These are phyloP conservation scores for Cuculus canorus DNA, from an alignment of 2,797 vertebrate genomes.

Conservation along the genomic window DNA sequence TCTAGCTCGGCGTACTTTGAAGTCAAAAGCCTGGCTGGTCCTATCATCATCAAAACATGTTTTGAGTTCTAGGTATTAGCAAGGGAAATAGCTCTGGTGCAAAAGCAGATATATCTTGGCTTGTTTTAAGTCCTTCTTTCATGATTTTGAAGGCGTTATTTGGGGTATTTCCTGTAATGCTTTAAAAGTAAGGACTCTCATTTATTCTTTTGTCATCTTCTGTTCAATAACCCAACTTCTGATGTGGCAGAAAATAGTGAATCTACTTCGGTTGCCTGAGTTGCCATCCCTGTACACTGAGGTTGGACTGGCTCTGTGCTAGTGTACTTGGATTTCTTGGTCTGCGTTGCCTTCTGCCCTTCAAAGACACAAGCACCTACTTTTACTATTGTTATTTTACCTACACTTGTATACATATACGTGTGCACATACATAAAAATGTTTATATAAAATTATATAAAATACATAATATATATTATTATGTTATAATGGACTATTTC, in stretches of 20 bases:
- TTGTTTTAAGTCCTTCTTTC: not conserved
- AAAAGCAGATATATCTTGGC: not conserved
- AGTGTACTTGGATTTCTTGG: not conserved
- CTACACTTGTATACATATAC: not conserved
- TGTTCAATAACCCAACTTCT: not conserved
- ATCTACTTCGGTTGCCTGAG: not conserved
- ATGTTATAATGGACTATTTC: not conserved
- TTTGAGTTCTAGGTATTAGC: not conserved
- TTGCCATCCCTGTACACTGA: not conserved
- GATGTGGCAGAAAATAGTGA: not conserved
- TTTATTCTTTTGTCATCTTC: not conserved
- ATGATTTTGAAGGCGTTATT: not conserved
- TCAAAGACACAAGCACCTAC: not conserved
- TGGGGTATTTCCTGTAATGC: not conserved
- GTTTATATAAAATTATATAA: no score
- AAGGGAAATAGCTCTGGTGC: not conserved
- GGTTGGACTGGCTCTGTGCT: not conserved
- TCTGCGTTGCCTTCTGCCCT: not conserved
- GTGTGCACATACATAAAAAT: not conserved
- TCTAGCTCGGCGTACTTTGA: constrained; percentile 43
- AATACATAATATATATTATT: not conserved
- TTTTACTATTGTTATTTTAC: not conserved
- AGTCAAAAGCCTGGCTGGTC: constrained; percentile 53
- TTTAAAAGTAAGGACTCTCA: not conserved
- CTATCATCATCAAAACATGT: not conserved